phyloP scores from a whole-genome alignment of 1,140 invertebrate genomes.

The Acromyrmex echinatior region DNA sequence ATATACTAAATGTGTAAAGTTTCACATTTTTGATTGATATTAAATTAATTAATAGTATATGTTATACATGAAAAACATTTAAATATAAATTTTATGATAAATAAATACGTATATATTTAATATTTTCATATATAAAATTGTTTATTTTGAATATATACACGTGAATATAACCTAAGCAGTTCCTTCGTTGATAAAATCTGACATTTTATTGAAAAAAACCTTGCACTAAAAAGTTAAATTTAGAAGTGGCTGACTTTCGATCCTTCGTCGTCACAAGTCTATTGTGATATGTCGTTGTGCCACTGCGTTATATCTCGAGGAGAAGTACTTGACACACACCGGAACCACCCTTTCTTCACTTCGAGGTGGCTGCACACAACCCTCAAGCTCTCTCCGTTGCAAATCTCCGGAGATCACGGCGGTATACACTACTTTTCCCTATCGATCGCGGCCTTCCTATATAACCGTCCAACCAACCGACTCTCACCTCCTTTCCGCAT shows the following conservation, averaged over 20 bases:
- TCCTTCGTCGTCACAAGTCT: slow-evolving; percentile 14
- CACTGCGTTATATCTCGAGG: slow-evolving; percentile 9
- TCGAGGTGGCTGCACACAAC: slow-evolving; percentile 31
- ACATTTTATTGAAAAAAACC: slow-evolving; percentile 1
- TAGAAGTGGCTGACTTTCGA: slow-evolving; percentile 35
- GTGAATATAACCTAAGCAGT: neutral
- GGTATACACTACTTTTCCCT: slow-evolving; percentile 59
- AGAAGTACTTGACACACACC: slow-evolving; percentile 45
- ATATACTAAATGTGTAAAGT: neutral
- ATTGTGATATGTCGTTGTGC: slow-evolving; percentile 22
- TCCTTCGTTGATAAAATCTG: neutral
- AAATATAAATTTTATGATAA: neutral
- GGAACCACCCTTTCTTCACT: slow-evolving; percentile 7
- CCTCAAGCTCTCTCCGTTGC: slow-evolving; percentile 40
- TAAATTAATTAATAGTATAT: neutral
- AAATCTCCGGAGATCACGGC: slow-evolving; percentile 66
- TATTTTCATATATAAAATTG: neutral
- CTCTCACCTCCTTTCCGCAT: slow-evolving; percentile 42
- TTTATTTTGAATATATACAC: neutral
- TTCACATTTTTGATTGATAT: neutral
- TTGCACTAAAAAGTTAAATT: slow-evolving; percentile 17
- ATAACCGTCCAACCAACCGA: slow-evolving; percentile 47
- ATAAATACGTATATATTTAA: neutral
- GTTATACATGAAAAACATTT: neutral
- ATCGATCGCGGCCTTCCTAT: slow-evolving; percentile 61